A percentile compares a stretch with the other conserved stretches of the same genome.
These are phyloP conservation scores for Philhelius pedissequus DNA, from an alignment of 2,888 invertebrate genomes.

Conservation along the genomic window DNA sequence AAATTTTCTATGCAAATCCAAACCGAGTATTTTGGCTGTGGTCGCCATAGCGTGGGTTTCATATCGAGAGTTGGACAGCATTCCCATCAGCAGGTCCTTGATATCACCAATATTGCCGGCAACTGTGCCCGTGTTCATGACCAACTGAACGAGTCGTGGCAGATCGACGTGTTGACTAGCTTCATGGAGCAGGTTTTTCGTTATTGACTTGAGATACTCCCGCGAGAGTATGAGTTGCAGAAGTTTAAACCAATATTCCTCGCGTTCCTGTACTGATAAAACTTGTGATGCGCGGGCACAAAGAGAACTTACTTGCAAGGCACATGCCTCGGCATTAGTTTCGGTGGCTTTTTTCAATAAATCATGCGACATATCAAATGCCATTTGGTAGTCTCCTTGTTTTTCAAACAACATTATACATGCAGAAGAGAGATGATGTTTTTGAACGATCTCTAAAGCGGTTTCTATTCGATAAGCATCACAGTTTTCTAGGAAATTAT, in stretches of 20 bases:
- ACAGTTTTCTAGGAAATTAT: slow-evolving; percentile 80
- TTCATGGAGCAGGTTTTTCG: slow-evolving; percentile 80
- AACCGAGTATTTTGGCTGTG: slow-evolving; percentile 82
- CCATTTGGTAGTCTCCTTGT: slow-evolving; percentile 85
- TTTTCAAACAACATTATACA: slow-evolving; percentile 87
- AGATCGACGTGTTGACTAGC: slow-evolving; percentile 81
- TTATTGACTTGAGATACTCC: slow-evolving; percentile 77
- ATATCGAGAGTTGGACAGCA: slow-evolving; percentile 87
- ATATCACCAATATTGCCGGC: slow-evolving; percentile 82
- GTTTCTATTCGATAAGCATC: slow-evolving; percentile 83
- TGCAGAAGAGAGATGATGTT: slow-evolving; percentile 83
- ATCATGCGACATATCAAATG: slow-evolving; percentile 83
- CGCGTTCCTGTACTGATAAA: slow-evolving; percentile 78
- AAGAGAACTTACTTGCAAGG: slow-evolving; percentile 74
- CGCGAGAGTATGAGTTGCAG: slow-evolving; percentile 78
- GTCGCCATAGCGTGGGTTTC: slow-evolving; percentile 86
- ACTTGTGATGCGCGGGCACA: slow-evolving; percentile 79
- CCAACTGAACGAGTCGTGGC: slow-evolving; percentile 82
- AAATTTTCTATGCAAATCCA: slow-evolving; percentile 83
- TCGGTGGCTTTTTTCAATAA: slow-evolving; percentile 73
- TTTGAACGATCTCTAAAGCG: slow-evolving; percentile 83
- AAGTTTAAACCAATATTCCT: slow-evolving; percentile 80
- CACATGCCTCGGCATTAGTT: slow-evolving; percentile 69
- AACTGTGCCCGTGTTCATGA: slow-evolving; percentile 80
- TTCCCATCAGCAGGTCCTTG: slow-evolving; percentile 82